Evolutionary conservation across 2,888 invertebrate genomes (phyloP).

Genomic region (Flexamia atlantica): DNA sequence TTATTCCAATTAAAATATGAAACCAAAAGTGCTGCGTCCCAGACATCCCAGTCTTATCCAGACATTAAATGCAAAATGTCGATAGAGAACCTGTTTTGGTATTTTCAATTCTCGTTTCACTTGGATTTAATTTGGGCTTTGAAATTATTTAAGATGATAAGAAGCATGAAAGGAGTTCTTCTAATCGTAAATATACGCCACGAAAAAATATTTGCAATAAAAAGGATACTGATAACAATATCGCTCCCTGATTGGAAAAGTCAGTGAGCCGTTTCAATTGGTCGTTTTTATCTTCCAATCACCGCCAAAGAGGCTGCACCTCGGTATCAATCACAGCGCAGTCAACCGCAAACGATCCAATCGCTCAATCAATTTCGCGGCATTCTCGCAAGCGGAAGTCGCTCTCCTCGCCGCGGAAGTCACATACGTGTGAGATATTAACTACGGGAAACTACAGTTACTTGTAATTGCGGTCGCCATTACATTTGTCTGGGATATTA

Average conservation of each 20-base stretch:
- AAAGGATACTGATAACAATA: too few species aligned
- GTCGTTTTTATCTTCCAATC: not conserved
- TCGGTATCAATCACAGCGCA: not conserved
- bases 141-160: too few species aligned
- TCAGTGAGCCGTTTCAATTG: not conserved
- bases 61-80: too few species aligned
- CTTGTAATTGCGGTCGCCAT: conserved; percentile 19
- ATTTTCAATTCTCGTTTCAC: too few species aligned
- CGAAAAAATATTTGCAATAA: too few species aligned
- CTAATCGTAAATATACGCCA: too few species aligned
- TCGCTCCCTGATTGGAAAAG: not conserved
- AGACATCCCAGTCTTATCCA: too few species aligned
- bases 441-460: conserved; percentile 12
- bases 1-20: too few species aligned
- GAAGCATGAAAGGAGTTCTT: too few species aligned
- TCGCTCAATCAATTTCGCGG: conserved; percentile 25
- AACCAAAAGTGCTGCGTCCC: too few species aligned
- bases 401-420: conserved; percentile 10
- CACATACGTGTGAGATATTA: conserved; percentile 38
- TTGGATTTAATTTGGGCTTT: too few species aligned
- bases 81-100: too few species aligned
- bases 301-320: not conserved
- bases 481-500: not conserved
- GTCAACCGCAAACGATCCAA: not conserved
- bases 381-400: not conserved